Conservation (phyloP, 2,888 invertebrate species). For the Drosophila algonquin region DNA sequence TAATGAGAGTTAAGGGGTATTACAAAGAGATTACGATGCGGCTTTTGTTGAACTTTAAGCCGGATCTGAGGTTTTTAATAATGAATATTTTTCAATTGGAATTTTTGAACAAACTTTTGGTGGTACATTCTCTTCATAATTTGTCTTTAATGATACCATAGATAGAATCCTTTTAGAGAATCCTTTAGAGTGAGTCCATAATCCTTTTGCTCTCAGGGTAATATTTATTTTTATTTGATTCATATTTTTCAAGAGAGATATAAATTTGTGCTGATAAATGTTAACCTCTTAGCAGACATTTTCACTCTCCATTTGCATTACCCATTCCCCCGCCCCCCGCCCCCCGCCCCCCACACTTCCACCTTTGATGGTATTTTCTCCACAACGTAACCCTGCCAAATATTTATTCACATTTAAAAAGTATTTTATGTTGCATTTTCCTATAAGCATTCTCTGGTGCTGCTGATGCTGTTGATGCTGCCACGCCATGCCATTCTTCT, state of each 20-base stretch:
- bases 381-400: constrained; percentile 39
- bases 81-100: neutral
- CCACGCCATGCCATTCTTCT: constrained; percentile 42
- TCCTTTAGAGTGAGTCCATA: neutral
- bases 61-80: neutral
- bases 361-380: constrained; percentile 34
- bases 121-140: no score
- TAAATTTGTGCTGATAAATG: constrained; percentile 28
- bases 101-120: no score
- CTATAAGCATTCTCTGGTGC: constrained; percentile 53
- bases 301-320: constrained; percentile 44
- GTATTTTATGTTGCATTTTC: constrained; percentile 73
- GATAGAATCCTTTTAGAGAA: neutral
- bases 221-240: constrained; percentile 29
- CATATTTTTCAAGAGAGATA: constrained; percentile 12
- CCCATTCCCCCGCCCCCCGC: neutral
- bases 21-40: neutral
- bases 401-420: constrained; percentile 69
- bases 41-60: neutral
- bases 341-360: neutral
- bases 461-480: constrained; percentile 8
- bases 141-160: no score
- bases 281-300: constrained; percentile 41
- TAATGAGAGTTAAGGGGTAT: neutral
- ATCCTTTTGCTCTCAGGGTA: constrained; percentile 10